Conservation (phyloP, 2,888 invertebrate genomes). For the Drosophila affinis region DNA sequence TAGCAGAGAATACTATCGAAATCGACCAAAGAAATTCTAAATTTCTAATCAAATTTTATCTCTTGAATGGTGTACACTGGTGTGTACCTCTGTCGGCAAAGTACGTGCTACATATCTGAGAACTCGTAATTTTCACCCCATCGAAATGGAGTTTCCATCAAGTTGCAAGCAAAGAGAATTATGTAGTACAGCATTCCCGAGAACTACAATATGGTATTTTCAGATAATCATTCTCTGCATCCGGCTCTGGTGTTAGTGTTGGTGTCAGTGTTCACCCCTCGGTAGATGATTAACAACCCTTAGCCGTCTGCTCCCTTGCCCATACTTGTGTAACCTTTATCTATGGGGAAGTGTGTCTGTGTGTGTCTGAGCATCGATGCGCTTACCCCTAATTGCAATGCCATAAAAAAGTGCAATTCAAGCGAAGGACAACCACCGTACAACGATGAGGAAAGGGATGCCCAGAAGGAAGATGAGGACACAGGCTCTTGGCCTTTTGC, state of each 20-base stretch:
- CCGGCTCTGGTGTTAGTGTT: conserved; percentile 26
- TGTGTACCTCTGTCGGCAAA: neutral
- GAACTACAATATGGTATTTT: conserved; percentile 34
- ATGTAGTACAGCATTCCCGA: conserved; percentile 26
- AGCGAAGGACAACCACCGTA: conserved; percentile 75
- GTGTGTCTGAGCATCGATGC: conserved; percentile 41
- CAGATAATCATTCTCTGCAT: conserved; percentile 23
- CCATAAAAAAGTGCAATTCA: conserved; percentile 79
- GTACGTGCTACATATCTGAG: neutral
- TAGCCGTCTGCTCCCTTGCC: conserved; percentile 41
- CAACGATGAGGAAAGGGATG: conserved; percentile 30
- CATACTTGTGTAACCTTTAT: conserved; percentile 29
- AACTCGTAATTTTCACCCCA: neutral
- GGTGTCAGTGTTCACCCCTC: conserved; percentile 50
- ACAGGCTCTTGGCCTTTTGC: conserved; percentile 50
- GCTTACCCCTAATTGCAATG: conserved; percentile 81
- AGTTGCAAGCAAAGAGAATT: conserved; percentile 5
- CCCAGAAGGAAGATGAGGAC: conserved; percentile 25
- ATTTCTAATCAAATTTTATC: neutral
- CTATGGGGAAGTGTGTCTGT: conserved; percentile 26
- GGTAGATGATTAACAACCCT: conserved; percentile 64
- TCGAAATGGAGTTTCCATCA: neutral
- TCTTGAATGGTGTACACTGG: neutral
- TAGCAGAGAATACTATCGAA: neutral
- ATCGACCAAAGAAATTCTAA: neutral